These are phyloP conservation scores for Chionomys nivalis DNA, from an alignment of 2,113 vertebrate species.

Conservation along the genomic window DNA sequence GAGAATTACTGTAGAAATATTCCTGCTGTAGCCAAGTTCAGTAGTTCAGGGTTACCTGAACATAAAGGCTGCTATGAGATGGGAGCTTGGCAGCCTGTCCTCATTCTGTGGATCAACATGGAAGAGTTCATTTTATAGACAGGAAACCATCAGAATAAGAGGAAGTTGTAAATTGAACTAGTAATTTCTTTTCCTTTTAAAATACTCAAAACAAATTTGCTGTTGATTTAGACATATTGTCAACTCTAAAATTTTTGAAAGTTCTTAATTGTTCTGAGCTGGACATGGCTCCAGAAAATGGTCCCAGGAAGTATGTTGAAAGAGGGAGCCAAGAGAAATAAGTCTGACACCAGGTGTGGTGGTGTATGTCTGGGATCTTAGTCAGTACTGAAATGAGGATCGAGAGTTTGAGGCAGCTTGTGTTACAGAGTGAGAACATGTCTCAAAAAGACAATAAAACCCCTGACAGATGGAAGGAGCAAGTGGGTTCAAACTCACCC, in stretches of 20 bases:
- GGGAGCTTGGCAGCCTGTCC: constrained; percentile 26
- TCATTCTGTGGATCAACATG: constrained; percentile 1
- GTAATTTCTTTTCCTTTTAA: neutral
- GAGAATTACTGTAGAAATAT: constrained; percentile 72
- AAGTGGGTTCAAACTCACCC: neutral
- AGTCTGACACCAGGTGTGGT: no score
- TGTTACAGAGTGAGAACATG: neutral
- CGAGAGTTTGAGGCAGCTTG: neutral
- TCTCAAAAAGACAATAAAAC: neutral
- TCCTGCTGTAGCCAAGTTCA: constrained; percentile 50
- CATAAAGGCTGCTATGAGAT: constrained; percentile 17
- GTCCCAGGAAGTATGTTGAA: neutral
- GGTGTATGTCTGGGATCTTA: no score
- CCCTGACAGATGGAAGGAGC: neutral
- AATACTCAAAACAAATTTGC: neutral
- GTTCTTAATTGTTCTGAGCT: constrained; percentile 5
- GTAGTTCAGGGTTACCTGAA: constrained; percentile 63
- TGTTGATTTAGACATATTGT: constrained; percentile 1
- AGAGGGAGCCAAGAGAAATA: neutral
- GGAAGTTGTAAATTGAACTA: neutral
- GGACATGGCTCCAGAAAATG: neutral
- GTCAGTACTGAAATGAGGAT: neutral
- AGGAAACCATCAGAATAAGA: neutral
- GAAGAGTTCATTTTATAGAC: neutral
- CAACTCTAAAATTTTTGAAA: neutral